These are phyloP conservation scores for Orestias chungarensis DNA, from an alignment of 2,797 vertebrate species.

Conservation along the genomic window DNA sequence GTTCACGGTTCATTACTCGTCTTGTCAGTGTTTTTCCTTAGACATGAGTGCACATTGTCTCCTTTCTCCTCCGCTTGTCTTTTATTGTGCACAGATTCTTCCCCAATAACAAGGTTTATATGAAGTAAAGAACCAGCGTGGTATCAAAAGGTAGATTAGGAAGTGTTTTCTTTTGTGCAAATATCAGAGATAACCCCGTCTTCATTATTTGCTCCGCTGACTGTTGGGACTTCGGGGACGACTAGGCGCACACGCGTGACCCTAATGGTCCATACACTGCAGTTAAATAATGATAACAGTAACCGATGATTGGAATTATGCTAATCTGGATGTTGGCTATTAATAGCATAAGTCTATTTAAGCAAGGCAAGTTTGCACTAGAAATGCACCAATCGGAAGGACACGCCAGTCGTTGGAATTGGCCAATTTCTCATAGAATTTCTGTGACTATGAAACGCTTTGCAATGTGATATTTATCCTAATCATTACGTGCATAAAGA, in stretches of 20 bases:
- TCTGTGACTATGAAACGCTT: not conserved
- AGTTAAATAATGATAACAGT: slow-evolving; percentile 77
- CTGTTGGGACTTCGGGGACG: slow-evolving; percentile 73
- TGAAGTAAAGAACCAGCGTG: slow-evolving; percentile 42
- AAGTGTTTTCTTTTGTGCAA: slow-evolving; percentile 74
- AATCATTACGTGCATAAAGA: too few relatives aligned
- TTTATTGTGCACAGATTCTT: slow-evolving; percentile 55
- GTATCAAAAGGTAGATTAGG: slow-evolving; percentile 74
- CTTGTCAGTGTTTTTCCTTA: slow-evolving; percentile 94
- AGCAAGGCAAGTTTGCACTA: slow-evolving; percentile 32
- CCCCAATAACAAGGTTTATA: slow-evolving; percentile 53
- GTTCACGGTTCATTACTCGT: slow-evolving; percentile 93
- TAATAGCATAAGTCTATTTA: slow-evolving; percentile 56
- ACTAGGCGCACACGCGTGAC: slow-evolving; percentile 70
- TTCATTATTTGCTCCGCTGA: slow-evolving; percentile 78
- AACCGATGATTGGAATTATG: slow-evolving; percentile 75
- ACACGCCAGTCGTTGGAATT: not conserved
- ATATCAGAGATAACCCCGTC: slow-evolving; percentile 75
- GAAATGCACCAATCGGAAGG: not conserved
- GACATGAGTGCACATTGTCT: slow-evolving; percentile 93
- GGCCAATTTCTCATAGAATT: not conserved
- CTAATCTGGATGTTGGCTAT: slow-evolving; percentile 69
- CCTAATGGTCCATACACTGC: slow-evolving; percentile 74
- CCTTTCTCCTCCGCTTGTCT: slow-evolving; percentile 1
- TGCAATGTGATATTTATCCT: not conserved